phyloP scores from a whole-genome alignment of 2,797 vertebrate species.

The Odontamblyopus lacepedii region DNA sequence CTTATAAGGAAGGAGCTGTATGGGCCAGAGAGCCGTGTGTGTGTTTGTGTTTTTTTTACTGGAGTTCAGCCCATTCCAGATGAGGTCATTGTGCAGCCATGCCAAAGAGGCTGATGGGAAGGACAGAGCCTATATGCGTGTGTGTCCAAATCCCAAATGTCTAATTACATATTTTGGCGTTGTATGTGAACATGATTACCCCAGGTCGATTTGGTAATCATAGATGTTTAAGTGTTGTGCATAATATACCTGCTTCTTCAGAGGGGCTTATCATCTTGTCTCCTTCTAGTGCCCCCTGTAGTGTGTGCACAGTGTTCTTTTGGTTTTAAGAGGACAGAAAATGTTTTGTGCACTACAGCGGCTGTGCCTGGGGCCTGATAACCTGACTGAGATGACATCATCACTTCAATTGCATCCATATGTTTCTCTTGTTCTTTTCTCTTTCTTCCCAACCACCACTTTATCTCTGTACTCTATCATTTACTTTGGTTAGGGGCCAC shows the following conservation, averaged over 20 bases:
- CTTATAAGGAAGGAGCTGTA: slow-evolving; percentile 94
- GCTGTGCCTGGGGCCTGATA: slow-evolving; percentile 74
- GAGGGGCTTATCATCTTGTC: slow-evolving; percentile 18
- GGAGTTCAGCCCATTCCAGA: slow-evolving; percentile 73
- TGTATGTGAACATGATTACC: slow-evolving; percentile 44
- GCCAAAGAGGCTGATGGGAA: slow-evolving; percentile 78
- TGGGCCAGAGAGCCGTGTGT: slow-evolving; percentile 65
- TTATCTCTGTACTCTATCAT: slow-evolving; percentile 26
- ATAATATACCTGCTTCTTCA: slow-evolving; percentile 26
- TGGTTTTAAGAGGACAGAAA: slow-evolving; percentile 50
- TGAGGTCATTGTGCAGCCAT: slow-evolving; percentile 74
- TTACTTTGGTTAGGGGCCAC: slow-evolving; percentile 17
- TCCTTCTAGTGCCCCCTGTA: slow-evolving; percentile 15
- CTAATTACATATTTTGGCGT: slow-evolving; percentile 45
- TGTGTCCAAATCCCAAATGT: slow-evolving; percentile 29
- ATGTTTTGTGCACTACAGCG: slow-evolving; percentile 68
- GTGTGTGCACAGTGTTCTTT: slow-evolving; percentile 27
- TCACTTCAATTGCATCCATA: slow-evolving; percentile 77
- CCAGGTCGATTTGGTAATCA: slow-evolving; percentile 37
- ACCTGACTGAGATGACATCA: slow-evolving; percentile 82
- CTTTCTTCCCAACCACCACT: slow-evolving; percentile 12
- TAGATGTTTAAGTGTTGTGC: background rate
- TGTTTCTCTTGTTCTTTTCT: slow-evolving; percentile 47
- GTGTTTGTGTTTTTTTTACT: slow-evolving; percentile 57
- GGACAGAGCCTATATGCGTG: slow-evolving; percentile 55